phyloP scores from a whole-genome alignment of 1,140 invertebrate species.

The Akabosia matsudoensis region DNA sequence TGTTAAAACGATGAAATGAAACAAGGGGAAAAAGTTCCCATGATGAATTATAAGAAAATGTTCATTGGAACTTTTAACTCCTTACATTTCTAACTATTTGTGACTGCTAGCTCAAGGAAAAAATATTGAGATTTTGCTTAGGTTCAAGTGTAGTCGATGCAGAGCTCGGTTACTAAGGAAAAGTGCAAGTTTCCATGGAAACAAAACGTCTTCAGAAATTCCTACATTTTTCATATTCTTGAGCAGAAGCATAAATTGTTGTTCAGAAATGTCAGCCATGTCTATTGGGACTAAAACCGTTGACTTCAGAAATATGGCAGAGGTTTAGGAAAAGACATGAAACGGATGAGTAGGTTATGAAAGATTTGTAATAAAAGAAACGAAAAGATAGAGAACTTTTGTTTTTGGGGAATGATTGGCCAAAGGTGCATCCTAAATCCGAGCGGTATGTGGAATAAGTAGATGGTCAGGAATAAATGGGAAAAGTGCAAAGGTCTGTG shows the following conservation, averaged over 20 bases:
- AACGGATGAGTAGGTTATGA: background rate
- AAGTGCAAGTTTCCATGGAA: too few species aligned
- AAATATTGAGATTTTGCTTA: too few species aligned
- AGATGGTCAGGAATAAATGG: background rate
- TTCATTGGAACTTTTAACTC: too few species aligned
- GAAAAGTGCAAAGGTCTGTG: conserved; percentile 20
- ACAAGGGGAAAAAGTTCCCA: conserved; percentile 5
- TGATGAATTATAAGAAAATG: background rate
- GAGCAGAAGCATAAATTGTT: background rate
- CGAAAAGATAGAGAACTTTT: background rate
- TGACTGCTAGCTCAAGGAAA: too few species aligned
- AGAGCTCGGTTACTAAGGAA: too few species aligned
- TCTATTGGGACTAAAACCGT: background rate
- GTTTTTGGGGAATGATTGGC: too few species aligned
- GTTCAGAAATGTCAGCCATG: background rate
- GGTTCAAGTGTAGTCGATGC: too few species aligned
- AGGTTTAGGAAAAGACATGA: background rate
- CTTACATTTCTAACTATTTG: too few species aligned
- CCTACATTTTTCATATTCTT: too few species aligned
- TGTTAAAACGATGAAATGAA: conserved; percentile 1
- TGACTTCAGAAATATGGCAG: background rate
- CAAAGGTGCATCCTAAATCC: too few species aligned
- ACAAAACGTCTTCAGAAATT: too few species aligned
- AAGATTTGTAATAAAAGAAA: background rate
- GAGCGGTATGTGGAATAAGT: too few species aligned